Evolutionary conservation across 2,113 vertebrate species (phyloP).

Genomic region (Syngnathus typhle): DNA sequence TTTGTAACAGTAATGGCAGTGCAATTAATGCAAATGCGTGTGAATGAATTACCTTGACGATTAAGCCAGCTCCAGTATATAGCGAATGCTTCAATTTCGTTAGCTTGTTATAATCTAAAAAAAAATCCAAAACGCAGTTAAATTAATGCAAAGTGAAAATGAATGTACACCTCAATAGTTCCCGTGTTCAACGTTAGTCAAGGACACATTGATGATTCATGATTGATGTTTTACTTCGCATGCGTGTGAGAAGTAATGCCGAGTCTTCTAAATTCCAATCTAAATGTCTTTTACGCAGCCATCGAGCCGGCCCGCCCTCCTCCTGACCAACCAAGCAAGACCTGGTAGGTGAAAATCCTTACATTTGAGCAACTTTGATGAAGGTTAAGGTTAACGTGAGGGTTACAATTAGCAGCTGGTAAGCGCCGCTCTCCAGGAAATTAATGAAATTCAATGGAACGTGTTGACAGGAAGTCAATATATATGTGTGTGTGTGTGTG

Average conservation of each 20-base stretch:
- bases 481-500: slow-evolving; percentile 1
- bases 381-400: slow-evolving; percentile 1
- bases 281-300: not conserved
- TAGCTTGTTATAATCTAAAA: not conserved
- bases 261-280: not conserved
- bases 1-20: slow-evolving; percentile 17
- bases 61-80: not conserved
- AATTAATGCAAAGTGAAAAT: slow-evolving; percentile 6
- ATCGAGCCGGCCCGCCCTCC: not conserved
- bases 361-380: not conserved
- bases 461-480: slow-evolving; percentile 1
- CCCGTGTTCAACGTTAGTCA: not conserved
- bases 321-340: not conserved
- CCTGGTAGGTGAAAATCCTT: not conserved
- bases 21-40: slow-evolving; percentile 18
- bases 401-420: not conserved
- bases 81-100: not conserved
- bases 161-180: no score
- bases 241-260: not conserved
- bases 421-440: not conserved
- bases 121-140: not conserved
- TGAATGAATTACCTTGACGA: not conserved
- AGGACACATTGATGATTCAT: slow-evolving; percentile 46
- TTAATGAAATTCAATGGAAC: not conserved
- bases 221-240: slow-evolving; percentile 19